Evolutionary conservation across 1,140 invertebrate species (phyloP).

Genomic region (Drosophila oshimai): DNA sequence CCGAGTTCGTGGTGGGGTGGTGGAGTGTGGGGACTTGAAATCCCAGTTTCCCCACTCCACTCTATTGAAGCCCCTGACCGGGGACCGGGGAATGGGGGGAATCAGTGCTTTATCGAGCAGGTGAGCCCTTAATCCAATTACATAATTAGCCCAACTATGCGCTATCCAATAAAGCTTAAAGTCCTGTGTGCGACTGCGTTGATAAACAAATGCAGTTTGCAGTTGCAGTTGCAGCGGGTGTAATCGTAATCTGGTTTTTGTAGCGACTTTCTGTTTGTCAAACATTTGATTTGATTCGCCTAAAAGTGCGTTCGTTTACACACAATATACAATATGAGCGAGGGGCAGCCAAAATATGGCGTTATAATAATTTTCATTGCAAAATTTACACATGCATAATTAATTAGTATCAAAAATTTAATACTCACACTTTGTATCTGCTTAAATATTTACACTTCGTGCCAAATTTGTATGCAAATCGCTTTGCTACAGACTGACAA

Average conservation of each 20-base stretch:
- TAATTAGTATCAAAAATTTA: slow-evolving; percentile 82
- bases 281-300: slow-evolving; percentile 45
- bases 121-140: slow-evolving; percentile 43
- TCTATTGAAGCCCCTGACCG: not conserved
- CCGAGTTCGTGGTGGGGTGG: not conserved
- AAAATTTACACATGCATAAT: slow-evolving; percentile 82
- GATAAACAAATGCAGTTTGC: slow-evolving; percentile 1
- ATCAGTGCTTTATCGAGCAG: too few relatives aligned
- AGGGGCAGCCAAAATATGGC: slow-evolving; percentile 60
- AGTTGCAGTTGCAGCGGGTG: not conserved
- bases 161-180: slow-evolving; percentile 11
- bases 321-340: slow-evolving; percentile 1
- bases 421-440: slow-evolving; percentile 80
- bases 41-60: not conserved
- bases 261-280: slow-evolving; percentile 37
- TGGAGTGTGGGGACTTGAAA: not conserved
- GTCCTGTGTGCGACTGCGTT: not conserved
- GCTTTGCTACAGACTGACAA: slow-evolving; percentile 81
- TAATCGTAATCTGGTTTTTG: not conserved
- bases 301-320: slow-evolving; percentile 9
- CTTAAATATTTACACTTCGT: slow-evolving; percentile 82
- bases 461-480: slow-evolving; percentile 82
- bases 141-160: slow-evolving; percentile 53
- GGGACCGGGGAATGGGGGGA: too few relatives aligned
- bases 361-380: slow-evolving; percentile 80